Conservation (phyloP, 1,140 invertebrate genomes). For the Trachymyrmex cornetzi region DNA sequence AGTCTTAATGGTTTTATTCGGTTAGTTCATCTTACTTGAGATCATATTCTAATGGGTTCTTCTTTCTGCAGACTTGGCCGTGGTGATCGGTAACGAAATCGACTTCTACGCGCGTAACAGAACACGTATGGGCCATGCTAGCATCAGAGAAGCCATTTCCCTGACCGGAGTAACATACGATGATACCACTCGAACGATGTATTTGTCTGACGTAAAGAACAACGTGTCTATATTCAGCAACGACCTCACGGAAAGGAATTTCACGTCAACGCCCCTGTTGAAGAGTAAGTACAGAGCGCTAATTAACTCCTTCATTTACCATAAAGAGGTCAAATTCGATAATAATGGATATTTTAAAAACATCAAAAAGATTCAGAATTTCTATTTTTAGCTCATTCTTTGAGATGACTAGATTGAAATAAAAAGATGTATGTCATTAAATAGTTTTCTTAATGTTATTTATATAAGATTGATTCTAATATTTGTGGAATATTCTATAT, state of each 20-base stretch:
- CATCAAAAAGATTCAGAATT: background rate
- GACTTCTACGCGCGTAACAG: slow-evolving; percentile 88
- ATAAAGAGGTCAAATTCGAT: background rate
- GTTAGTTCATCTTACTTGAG: background rate
- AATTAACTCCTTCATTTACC: slow-evolving; percentile 9
- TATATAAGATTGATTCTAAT: background rate
- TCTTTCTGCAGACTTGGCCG: slow-evolving; percentile 90
- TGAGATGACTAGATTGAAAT: too few relatives aligned
- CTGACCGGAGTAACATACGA: slow-evolving; percentile 90
- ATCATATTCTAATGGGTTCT: background rate
- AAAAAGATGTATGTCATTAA: too few relatives aligned
- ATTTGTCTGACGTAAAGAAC: slow-evolving; percentile 88
- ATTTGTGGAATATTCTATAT: too few relatives aligned
- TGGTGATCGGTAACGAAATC: slow-evolving; percentile 89
- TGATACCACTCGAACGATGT: slow-evolving; percentile 88
- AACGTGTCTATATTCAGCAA: slow-evolving; percentile 89
- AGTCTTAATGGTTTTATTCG: background rate
- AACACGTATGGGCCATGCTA: slow-evolving; percentile 85
- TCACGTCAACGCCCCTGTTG: slow-evolving; percentile 71
- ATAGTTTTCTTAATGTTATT: background rate
- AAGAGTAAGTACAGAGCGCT: slow-evolving; percentile 73
- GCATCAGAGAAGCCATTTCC: slow-evolving; percentile 80
- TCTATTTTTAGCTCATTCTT: background rate
- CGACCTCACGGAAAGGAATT: slow-evolving; percentile 84
- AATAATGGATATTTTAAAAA: background rate